Evolutionary conservation across 1,140 invertebrate species (phyloP).

Genomic region (Diprion similis): DNA sequence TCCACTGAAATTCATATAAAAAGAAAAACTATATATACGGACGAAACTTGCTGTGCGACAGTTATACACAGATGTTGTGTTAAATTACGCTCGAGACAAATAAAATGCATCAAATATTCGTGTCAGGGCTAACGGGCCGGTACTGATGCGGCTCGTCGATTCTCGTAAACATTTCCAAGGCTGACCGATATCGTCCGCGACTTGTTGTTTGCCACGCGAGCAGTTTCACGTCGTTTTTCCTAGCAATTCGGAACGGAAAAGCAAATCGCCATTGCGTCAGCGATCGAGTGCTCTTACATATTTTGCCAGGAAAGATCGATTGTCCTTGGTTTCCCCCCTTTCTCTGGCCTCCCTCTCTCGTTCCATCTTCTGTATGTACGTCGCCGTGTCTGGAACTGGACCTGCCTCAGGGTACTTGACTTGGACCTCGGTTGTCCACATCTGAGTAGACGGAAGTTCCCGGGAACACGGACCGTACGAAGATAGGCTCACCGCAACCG

Average conservation of each 20-base stretch:
- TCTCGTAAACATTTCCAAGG: background rate
- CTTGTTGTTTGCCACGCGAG: too few relatives aligned
- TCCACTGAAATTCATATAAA: conserved; percentile 80
- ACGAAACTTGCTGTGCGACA: background rate
- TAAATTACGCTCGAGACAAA: background rate
- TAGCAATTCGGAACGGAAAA: too few relatives aligned
- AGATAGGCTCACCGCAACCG: conserved; percentile 47
- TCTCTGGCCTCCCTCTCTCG: conserved; percentile 88
- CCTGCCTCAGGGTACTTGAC: conserved; percentile 54
- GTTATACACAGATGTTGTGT: too few relatives aligned
- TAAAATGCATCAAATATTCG: background rate
- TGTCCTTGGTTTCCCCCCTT: conserved; percentile 89
- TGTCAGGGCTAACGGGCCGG: background rate
- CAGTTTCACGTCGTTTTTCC: too few relatives aligned
- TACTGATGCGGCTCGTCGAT: background rate
- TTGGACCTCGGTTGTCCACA: conserved; percentile 52
- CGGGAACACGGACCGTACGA: conserved; percentile 45
- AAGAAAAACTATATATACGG: conserved; percentile 20
- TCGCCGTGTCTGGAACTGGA: conserved; percentile 82
- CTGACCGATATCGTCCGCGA: background rate
- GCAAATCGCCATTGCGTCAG: too few relatives aligned
- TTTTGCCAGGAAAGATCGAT: conserved; percentile 94
- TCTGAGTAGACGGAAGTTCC: conserved; percentile 38
- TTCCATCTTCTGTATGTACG: conserved; percentile 91
- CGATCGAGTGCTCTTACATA: conserved; percentile 77